Base-by-base conservation (phyloP, 2,888 invertebrate species). In the Argyresthia albistria region DNA sequence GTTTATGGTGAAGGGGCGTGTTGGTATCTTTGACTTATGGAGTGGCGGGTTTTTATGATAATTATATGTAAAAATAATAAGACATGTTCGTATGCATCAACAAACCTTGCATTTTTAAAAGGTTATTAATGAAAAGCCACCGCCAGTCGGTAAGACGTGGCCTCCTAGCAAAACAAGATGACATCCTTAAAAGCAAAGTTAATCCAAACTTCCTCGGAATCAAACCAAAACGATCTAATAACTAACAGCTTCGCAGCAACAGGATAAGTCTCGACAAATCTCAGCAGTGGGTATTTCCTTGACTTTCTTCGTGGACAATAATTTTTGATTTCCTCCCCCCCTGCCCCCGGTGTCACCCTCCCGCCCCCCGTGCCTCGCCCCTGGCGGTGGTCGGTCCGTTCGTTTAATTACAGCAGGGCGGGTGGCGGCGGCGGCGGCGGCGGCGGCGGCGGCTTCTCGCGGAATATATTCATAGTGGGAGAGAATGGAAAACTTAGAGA, bases 401-500 rank as follows among this genome's bases (percentile, higher is more conserved):
- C 75, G 80, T 82, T 80, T 84, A 84, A 84, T 86, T 83, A 81
- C 80, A 74, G 62, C 71, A 69, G 61, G 65, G 64, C 60, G 63
- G 63, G 64, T 66, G 60, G 69, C 63, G 25, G 25, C 25, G 25
- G 63, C 63, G 65, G 64, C 60, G 63, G 60, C 59, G 63, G 64
- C 67, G 60, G 69, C 63, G 25, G 25, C 25, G 25, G 25, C 25
- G 25, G 25, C 69, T 2, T 6, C 6, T 25, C 25, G 25, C 25
- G 25, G 25, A 25, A 25, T 25, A 25, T 25, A 25, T 25, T 25
- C 25, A 6, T 25, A 25, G 25, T 25, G 25, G 25, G 25, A 25
- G 25, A 25, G 25, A 25, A 2, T 25, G 25, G 25, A 25, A 6
- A 25, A 2, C 25, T 25, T 6, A 4, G 25, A 25, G 25, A 25